phyloP scores from a whole-genome alignment of 2,113 vertebrate genomes.

The Alligator sinensis region DNA sequence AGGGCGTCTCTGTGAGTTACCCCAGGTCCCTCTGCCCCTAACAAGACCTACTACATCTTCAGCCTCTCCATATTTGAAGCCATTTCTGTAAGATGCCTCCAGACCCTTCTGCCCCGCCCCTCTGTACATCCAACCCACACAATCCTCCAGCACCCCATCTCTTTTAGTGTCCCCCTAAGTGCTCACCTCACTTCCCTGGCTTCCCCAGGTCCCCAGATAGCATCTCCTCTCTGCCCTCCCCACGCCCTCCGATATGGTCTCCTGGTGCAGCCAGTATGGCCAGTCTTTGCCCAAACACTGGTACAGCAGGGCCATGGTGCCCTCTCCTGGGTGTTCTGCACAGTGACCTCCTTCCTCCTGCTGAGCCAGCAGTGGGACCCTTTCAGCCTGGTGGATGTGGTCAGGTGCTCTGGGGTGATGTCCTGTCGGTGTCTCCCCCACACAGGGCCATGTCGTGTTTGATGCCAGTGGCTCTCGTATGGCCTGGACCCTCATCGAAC shows the following conservation, averaged over 20 bases:
- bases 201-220: too few species aligned
- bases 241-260: background rate
- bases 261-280: background rate
- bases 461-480: conserved; percentile 96
- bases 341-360: too few species aligned
- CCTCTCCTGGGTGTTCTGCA: background rate
- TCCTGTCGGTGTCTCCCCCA: background rate
- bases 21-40: conserved; percentile 55
- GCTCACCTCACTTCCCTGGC: too few species aligned
- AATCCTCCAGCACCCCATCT: too few species aligned
- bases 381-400: too few species aligned
- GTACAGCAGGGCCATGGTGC: accelerated
- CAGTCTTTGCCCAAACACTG: background rate
- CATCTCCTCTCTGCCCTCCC: background rate
- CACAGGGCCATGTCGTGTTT: conserved; percentile 95
- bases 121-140: too few species aligned
- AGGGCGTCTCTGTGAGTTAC: conserved; percentile 92
- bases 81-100: background rate
- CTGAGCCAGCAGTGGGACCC: too few species aligned
- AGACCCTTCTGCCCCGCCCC: background rate
- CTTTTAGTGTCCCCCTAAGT: too few species aligned
- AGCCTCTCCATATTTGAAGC: conserved; percentile 81
- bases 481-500: conserved; percentile 97
- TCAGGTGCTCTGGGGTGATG: background rate
- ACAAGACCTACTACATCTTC: conserved; percentile 78